Conservation (phyloP, 2,797 vertebrate genomes). For the Rhinichthys osculus region DNA sequence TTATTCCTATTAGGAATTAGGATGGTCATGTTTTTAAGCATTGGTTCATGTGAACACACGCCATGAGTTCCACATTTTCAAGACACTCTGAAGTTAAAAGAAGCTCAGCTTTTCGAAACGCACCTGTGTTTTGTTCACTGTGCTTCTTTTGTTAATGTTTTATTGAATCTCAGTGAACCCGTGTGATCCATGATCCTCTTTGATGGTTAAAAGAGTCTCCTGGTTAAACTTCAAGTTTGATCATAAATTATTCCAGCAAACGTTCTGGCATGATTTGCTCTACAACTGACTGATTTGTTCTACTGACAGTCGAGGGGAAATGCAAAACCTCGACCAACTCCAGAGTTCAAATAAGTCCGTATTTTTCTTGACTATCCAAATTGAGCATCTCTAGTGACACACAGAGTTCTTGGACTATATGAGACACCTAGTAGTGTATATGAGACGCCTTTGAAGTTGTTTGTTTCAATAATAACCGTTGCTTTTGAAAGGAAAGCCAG, state of each 20-base stretch:
- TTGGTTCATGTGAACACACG: not conserved
- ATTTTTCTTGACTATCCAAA: not conserved
- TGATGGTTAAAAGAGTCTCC: not conserved
- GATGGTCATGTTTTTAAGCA: not conserved
- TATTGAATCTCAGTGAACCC: not conserved
- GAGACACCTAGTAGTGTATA: not conserved
- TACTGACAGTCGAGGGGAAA: not conserved
- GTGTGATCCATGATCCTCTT: not conserved
- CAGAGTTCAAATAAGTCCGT: not conserved
- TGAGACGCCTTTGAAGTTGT: not conserved
- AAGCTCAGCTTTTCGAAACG: not conserved
- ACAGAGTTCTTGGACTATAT: not conserved
- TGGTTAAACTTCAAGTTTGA: not conserved
- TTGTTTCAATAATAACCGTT: not conserved
- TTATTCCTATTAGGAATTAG: not conserved
- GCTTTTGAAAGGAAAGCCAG: not conserved
- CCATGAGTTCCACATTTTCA: not conserved
- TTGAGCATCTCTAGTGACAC: not conserved
- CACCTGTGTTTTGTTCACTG: not conserved
- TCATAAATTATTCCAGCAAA: not conserved
- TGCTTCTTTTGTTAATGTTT: too few relatives aligned
- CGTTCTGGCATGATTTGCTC: not conserved
- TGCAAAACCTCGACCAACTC: not conserved
- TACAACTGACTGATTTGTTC: not conserved
- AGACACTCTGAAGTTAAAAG: not conserved